These are phyloP conservation scores for Ginglymostoma cirratum DNA, from an alignment of 2,113 vertebrate species.

Conservation along the genomic window DNA sequence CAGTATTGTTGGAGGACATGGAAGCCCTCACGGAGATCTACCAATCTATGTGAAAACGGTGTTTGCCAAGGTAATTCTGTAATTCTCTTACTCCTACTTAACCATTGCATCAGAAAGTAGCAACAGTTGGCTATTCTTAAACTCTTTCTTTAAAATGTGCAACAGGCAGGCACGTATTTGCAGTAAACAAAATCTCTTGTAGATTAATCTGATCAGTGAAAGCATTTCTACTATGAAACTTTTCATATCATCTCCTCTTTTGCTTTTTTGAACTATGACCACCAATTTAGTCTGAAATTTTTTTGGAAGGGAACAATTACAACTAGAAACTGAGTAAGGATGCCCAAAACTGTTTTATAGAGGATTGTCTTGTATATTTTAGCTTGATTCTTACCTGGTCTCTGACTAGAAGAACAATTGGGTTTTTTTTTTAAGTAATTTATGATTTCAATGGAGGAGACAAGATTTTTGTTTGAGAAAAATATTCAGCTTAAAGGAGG, in stretches of 20 bases:
- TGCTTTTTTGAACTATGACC: not conserved
- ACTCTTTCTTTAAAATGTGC: not conserved
- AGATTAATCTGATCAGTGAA: not conserved
- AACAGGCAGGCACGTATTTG: not conserved
- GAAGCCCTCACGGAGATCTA: constrained; percentile 92
- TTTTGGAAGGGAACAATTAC: not conserved
- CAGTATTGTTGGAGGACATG: constrained; percentile 90
- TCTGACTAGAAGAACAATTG: not conserved
- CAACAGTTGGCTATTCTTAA: not conserved
- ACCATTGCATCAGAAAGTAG: constrained; percentile 61
- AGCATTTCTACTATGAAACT: not conserved
- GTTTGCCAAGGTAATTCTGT: constrained; percentile 81
- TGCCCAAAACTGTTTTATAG: not conserved
- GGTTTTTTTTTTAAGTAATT: not conserved
- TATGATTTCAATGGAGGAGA: not conserved
- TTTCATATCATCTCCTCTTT: not conserved
- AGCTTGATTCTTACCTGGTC: not conserved
- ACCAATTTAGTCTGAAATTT: not conserved
- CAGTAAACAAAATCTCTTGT: not conserved
- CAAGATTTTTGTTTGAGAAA: not conserved
- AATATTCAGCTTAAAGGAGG: not conserved
- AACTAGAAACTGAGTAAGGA: not conserved
- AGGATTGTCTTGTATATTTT: not conserved
- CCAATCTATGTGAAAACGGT: constrained; percentile 97
- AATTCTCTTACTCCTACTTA: constrained; percentile 39